Percentiles rank a stretch among this genome's conserved stretches.
phyloP scores from a whole-genome alignment of 2,113 vertebrate species.

The Benitochromis conjunctus region DNA sequence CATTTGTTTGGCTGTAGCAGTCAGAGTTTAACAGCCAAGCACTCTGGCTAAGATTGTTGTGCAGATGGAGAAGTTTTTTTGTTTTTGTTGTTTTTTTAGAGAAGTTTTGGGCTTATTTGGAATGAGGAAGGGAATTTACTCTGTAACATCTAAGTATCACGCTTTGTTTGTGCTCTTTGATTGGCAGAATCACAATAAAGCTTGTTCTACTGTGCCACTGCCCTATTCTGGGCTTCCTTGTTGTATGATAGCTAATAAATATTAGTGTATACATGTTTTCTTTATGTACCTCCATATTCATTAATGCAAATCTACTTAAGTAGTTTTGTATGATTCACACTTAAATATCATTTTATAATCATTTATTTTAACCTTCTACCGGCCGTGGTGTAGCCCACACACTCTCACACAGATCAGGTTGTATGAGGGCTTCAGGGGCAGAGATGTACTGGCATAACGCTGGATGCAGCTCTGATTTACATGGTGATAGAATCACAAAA shows the following conservation, averaged over 20 bases:
- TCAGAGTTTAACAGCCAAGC: background rate
- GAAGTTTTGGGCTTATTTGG: background rate
- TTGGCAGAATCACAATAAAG: background rate
- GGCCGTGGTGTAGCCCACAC: background rate
- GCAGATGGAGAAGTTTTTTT: background rate
- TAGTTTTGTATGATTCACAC: background rate
- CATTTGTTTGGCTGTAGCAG: background rate
- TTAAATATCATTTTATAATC: background rate
- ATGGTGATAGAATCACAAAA: conserved; percentile 6
- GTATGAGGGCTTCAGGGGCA: background rate
- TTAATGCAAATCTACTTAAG: background rate
- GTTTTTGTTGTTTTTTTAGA: background rate
- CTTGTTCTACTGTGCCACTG: background rate
- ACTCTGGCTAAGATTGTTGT: background rate
- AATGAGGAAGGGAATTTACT: background rate
- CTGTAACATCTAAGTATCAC: background rate
- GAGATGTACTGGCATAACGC: background rate
- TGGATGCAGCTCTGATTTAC: background rate
- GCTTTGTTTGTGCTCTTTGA: background rate
- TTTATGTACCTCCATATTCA: background rate
- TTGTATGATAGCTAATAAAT: background rate
- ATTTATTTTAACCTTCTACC: background rate
- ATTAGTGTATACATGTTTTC: background rate
- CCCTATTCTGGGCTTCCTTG: background rate
- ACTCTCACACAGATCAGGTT: background rate